Percentiles rank a stretch among this genome's conserved stretches.
phyloP scores from a whole-genome alignment of 2,797 vertebrate species.

The Manis pentadactyla region DNA sequence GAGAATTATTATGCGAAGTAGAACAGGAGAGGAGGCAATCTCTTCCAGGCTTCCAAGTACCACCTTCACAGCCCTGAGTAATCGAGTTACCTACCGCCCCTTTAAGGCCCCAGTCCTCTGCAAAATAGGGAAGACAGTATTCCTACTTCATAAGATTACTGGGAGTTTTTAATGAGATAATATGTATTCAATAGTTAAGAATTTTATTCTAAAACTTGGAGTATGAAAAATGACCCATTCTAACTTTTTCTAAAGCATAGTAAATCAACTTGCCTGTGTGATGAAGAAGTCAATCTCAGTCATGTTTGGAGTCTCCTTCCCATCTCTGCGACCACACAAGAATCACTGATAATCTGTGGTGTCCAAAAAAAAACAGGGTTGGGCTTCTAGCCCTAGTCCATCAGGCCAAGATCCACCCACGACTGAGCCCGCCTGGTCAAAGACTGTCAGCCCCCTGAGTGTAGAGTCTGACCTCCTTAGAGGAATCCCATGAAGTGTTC shows the following conservation, averaged over 20 bases:
- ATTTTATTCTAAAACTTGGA: not conserved
- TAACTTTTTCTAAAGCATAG: not conserved
- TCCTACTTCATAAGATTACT: not conserved
- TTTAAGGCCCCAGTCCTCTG: not conserved
- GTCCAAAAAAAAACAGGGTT: not conserved
- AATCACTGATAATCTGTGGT: not conserved
- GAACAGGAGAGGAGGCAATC: rapidly evolving
- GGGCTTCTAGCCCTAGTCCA: not conserved
- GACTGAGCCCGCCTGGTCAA: not conserved
- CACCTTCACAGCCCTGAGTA: not conserved
- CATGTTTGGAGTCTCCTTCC: not conserved
- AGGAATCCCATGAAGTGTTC: not conserved
- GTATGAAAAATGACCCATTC: not conserved
- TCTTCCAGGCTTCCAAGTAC: not conserved
- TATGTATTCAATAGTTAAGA: not conserved
- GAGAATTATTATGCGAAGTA: not conserved
- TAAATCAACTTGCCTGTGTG: not conserved
- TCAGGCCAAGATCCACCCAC: too few species aligned
- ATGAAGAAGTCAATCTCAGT: not conserved
- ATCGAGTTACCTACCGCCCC: not conserved
- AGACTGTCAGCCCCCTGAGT: not conserved
- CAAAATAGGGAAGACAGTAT: not conserved
- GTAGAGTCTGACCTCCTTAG: too few species aligned
- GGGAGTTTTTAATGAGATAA: not conserved
- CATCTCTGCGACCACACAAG: not conserved